Percentiles rank a stretch among this genome's conserved stretches.
phyloP scores from a whole-genome alignment of 1,140 invertebrate genomes.

The Rhagoletis pomonella region DNA sequence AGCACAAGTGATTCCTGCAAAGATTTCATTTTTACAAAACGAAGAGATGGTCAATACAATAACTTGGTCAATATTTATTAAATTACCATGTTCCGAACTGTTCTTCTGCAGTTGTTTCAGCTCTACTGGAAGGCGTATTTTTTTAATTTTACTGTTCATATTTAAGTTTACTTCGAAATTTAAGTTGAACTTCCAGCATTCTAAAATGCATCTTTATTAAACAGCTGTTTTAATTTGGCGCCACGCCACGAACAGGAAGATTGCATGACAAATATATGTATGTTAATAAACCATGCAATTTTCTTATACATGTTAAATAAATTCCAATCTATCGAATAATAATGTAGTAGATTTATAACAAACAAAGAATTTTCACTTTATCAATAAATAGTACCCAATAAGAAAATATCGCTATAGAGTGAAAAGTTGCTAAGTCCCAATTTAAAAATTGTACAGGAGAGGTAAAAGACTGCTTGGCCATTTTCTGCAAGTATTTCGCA shows the following conservation, averaged over 20 bases:
- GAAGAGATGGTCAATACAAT: not conserved
- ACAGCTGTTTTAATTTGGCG: not conserved
- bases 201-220: not conserved
- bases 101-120: conserved; percentile 53
- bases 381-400: too few relatives aligned
- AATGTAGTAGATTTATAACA: too few relatives aligned
- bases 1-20: conserved; percentile 40
- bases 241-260: not conserved
- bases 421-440: too few relatives aligned
- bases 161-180: not conserved
- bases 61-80: not conserved
- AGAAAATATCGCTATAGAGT: too few relatives aligned
- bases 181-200: not conserved
- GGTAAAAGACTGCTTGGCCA: too few relatives aligned
- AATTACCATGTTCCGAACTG: conserved; percentile 52
- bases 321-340: too few relatives aligned
- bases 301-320: too few relatives aligned
- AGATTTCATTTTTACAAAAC: not conserved
- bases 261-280: too few relatives aligned
- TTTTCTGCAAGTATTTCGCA: too few relatives aligned
- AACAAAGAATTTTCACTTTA: too few relatives aligned
- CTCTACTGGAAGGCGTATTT: conserved; percentile 56
- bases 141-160: conserved; percentile 54
- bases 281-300: too few relatives aligned
- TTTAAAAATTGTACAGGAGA: too few relatives aligned